These are phyloP conservation scores for Ips typographus DNA, from an alignment of 1,140 invertebrate species.

Conservation along the genomic window DNA sequence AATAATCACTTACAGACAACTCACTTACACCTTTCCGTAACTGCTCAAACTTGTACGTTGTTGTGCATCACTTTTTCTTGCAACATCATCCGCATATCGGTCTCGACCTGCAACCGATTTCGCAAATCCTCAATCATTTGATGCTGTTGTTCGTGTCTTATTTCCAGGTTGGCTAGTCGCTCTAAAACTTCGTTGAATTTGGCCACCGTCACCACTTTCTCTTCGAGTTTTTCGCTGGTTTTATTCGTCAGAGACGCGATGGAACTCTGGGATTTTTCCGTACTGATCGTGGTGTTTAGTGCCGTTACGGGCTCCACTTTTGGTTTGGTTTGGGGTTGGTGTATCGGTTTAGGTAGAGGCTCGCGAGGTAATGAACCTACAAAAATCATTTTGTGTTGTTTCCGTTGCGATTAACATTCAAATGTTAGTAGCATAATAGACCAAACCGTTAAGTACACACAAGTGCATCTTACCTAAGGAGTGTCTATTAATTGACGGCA, in stretches of 20 bases:
- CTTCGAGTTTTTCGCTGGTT: neutral
- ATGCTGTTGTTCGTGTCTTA: conserved; percentile 60
- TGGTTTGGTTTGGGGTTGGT: too few species aligned
- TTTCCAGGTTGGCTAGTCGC: conserved; percentile 61
- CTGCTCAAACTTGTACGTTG: conserved; percentile 37
- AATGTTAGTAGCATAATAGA: too few species aligned
- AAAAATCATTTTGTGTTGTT: neutral
- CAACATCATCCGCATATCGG: conserved; percentile 59
- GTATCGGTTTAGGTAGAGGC: neutral
- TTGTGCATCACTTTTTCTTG: conserved; percentile 56
- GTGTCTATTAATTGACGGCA: conserved; percentile 25
- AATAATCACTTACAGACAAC: neutral
- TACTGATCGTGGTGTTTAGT: conserved; percentile 23
- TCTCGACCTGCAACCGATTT: conserved; percentile 57
- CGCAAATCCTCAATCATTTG: conserved; percentile 60
- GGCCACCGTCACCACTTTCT: neutral
- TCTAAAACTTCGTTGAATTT: conserved; percentile 52
- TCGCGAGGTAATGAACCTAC: conserved; percentile 15
- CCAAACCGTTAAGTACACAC: too few species aligned
- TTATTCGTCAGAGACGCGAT: neutral
- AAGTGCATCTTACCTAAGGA: conserved; percentile 21
- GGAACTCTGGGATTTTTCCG: conserved; percentile 8
- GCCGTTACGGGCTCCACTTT: too few species aligned
- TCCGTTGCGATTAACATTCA: too few species aligned
- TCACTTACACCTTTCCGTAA: neutral